These are phyloP conservation scores for Silurus aristotelis DNA, from an alignment of 2,797 vertebrate genomes.

Conservation along the genomic window DNA sequence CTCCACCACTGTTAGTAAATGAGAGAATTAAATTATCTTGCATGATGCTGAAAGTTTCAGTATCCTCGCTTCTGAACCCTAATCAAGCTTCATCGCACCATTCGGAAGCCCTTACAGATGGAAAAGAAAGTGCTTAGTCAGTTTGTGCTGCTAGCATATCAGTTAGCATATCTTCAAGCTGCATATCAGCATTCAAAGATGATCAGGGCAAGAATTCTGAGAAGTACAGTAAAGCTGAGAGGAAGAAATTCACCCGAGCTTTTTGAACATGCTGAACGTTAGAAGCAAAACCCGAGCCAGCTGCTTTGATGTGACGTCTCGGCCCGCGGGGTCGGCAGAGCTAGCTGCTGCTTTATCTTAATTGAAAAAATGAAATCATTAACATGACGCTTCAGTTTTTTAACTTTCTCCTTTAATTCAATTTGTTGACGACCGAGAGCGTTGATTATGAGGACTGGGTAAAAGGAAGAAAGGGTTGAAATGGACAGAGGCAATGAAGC, in stretches of 20 bases:
- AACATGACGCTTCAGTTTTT: slow-evolving; percentile 76
- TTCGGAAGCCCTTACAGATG: background rate
- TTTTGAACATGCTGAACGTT: slow-evolving; percentile 64
- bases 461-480: background rate
- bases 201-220: background rate
- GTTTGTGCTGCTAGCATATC: slow-evolving; percentile 1
- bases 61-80: background rate
- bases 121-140: background rate
- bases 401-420: slow-evolving; percentile 60
- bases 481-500: slow-evolving; percentile 50
- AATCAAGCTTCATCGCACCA: background rate
- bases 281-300: slow-evolving; percentile 59
- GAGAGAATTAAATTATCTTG: background rate
- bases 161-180: slow-evolving; percentile 13
- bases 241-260: slow-evolving; percentile 37
- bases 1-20: background rate
- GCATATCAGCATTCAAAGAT: background rate
- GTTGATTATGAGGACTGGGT: background rate
- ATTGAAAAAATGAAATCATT: slow-evolving; percentile 84
- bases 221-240: slow-evolving; percentile 9
- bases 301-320: slow-evolving; percentile 73
- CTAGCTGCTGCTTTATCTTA: slow-evolving; percentile 77
- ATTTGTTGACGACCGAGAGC: slow-evolving; percentile 41
- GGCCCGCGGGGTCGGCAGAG: slow-evolving; percentile 74
- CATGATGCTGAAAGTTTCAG: background rate